Percentiles rank a stretch among this genome's conserved stretches.
Evolutionary conservation across 2,797 vertebrate species (phyloP).

Genomic region (Rhadinocentrus ornatus): DNA sequence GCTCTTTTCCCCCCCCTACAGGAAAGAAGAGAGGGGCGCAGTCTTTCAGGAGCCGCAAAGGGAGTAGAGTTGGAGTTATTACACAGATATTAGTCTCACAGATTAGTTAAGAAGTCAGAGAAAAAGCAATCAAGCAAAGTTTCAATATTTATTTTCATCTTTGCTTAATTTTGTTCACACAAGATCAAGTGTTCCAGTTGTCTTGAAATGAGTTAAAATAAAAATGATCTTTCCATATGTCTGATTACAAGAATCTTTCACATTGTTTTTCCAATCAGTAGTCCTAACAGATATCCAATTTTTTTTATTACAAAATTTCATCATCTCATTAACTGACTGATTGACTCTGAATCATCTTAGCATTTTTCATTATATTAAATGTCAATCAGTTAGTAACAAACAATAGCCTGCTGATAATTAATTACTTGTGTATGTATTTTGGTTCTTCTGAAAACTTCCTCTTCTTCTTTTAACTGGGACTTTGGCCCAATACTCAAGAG

Average conservation of each 20-base stretch:
- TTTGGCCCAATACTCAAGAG: not conserved
- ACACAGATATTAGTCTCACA: not conserved
- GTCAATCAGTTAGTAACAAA: not conserved
- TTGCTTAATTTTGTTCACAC: not conserved
- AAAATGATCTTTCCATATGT: not conserved
- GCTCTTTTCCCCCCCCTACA: conserved; percentile 77
- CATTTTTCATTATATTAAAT: not conserved
- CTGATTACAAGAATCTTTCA: not conserved
- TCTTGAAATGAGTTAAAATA: not conserved
- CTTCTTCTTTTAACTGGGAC: not conserved
- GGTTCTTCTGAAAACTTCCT: not conserved
- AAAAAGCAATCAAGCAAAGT: no score
- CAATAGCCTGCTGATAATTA: not conserved
- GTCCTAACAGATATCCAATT: not conserved
- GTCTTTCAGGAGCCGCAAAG: conserved; percentile 8
- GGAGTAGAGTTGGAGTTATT: not conserved
- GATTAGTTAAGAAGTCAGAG: not conserved
- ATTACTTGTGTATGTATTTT: not conserved
- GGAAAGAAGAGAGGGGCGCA: conserved; percentile 53
- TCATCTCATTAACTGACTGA: no score
- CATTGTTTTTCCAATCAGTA: not conserved
- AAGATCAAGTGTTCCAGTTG: not conserved
- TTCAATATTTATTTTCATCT: no score
- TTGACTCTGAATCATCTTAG: not conserved
- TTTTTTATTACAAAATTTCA: not conserved